phyloP scores from a whole-genome alignment of 2,888 invertebrate species.

The Drosophila setosimentum region DNA sequence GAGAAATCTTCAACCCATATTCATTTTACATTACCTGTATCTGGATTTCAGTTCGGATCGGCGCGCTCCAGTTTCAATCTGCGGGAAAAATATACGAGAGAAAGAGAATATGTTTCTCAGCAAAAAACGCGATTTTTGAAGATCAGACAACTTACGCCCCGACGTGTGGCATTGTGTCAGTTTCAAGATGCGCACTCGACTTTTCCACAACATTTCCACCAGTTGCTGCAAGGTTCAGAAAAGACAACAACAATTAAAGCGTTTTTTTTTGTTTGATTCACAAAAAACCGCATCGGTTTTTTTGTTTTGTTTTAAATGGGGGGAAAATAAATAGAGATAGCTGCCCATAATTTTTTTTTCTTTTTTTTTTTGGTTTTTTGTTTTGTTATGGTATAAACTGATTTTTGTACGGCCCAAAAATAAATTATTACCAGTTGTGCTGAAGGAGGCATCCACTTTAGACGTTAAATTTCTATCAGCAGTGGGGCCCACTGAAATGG shows the following conservation, averaged over 20 bases:
- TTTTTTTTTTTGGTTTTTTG: conserved; percentile 1
- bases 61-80: conserved; percentile 29
- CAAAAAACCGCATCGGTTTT: conserved; percentile 5
- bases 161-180: conserved; percentile 55
- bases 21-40: conserved; percentile 46
- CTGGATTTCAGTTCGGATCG: conserved; percentile 9
- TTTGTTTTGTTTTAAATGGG: conserved; percentile 3
- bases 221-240: conserved; percentile 66
- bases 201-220: conserved; percentile 52
- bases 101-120: conserved; percentile 40
- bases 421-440: conserved; percentile 64
- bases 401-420: conserved; percentile 47
- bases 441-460: conserved; percentile 25
- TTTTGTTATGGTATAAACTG: conserved; percentile 15
- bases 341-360: conserved; percentile 15
- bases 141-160: conserved; percentile 59
- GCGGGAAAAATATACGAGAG: conserved; percentile 29
- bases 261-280: background rate
- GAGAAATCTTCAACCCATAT: conserved; percentile 10
- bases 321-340: conserved; percentile 24
- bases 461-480: conserved; percentile 41
- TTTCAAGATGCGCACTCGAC: conserved; percentile 45
- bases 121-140: conserved; percentile 40
- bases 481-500: conserved; percentile 57
- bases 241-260: conserved; percentile 61